These are phyloP conservation scores for Otolemur crassicaudatus DNA, from an alignment of 2,797 vertebrate species.

Conservation along the genomic window DNA sequence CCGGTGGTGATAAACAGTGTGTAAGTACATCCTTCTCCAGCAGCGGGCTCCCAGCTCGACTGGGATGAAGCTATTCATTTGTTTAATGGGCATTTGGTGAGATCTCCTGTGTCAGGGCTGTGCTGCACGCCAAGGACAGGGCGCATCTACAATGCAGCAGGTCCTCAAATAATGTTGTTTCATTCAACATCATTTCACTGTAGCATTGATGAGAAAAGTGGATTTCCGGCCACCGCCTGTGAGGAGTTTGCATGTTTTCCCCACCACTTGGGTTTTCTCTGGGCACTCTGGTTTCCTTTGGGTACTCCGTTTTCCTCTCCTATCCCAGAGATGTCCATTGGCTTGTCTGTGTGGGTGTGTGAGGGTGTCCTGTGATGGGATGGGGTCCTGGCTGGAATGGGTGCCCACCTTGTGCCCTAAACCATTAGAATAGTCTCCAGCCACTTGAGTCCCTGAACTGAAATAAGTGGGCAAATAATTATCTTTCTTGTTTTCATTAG, in stretches of 20 bases:
- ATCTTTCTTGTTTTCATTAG: not conserved
- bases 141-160: not conserved
- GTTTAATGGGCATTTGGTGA: not conserved
- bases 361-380: not conserved
- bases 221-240: not conserved
- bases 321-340: not conserved
- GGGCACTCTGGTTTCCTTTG: not conserved
- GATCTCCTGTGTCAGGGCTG: not conserved
- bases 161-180: not conserved
- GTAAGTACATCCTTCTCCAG: rapidly evolving
- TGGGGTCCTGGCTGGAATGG: no score
- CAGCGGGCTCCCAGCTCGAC: rapidly evolving
- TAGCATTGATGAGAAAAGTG: not conserved
- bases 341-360: not conserved
- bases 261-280: not conserved
- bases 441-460: not conserved
- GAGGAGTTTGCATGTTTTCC: not conserved
- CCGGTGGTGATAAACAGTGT: not conserved
- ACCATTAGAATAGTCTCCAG: not conserved
- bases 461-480: not conserved
- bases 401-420: not conserved
- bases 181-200: not conserved
- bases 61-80: rapidly evolving
- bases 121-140: not conserved
- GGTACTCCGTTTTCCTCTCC: not conserved